These are phyloP conservation scores for Agapetus fuscipes DNA, from an alignment of 2,888 invertebrate genomes.

Conservation along the genomic window DNA sequence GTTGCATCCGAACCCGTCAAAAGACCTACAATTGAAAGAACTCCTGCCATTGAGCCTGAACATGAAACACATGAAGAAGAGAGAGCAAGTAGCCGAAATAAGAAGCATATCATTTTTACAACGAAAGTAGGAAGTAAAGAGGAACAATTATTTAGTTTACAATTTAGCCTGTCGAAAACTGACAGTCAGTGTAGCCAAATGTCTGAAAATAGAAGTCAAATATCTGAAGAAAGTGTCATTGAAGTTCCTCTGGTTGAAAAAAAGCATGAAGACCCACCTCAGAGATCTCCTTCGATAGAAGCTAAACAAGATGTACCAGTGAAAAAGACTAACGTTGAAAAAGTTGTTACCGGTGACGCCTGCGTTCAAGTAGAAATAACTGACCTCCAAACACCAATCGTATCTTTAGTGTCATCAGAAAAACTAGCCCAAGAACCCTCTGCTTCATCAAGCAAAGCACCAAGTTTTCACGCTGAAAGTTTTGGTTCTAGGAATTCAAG, in stretches of 20 bases:
- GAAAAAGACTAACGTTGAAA: conserved; percentile 21
- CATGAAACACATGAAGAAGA: conserved; percentile 11
- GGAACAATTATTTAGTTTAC: conserved; percentile 61
- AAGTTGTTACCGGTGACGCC: conserved; percentile 9
- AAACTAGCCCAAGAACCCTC: too few relatives aligned
- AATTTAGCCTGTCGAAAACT: conserved; percentile 54
- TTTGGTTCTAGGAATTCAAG: conserved; percentile 24
- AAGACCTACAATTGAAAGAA: conserved; percentile 4
- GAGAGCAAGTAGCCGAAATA: conserved; percentile 27
- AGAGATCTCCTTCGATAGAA: conserved; percentile 15
- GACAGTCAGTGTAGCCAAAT: conserved; percentile 54
- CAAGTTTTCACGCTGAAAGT: conserved; percentile 5
- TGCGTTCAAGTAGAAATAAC: conserved; percentile 15
- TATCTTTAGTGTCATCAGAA: conserved; percentile 10
- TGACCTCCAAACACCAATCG: conserved; percentile 9
- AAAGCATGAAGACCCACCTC: conserved; percentile 9
- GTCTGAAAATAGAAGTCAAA: conserved; percentile 30
- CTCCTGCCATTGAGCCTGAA: conserved; percentile 6
- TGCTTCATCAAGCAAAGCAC: neutral
- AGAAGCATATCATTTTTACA: conserved; percentile 50
- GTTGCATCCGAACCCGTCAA: neutral
- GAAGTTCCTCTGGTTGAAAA: conserved; percentile 18
- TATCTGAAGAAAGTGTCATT: conserved; percentile 21
- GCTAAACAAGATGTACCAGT: conserved; percentile 21
- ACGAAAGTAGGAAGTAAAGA: conserved; percentile 56